Evolutionary conservation across 2,888 invertebrate species (phyloP).

Genomic region (Liposcelis brunnea): DNA sequence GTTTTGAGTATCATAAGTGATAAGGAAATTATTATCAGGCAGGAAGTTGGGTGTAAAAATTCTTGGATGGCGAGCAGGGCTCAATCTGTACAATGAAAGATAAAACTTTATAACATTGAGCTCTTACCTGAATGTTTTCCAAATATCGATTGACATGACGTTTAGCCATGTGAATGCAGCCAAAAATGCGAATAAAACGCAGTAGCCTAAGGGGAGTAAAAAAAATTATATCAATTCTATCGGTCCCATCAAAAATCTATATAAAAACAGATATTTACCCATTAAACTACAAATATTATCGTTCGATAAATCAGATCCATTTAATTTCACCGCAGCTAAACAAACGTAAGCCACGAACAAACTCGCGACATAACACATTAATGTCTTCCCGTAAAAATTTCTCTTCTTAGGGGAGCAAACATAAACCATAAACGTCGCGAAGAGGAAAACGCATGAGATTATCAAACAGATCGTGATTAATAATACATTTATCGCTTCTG

Average conservation of each 20-base stretch:
- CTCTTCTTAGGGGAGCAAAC: conserved; percentile 42
- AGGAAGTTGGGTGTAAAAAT: too few species aligned
- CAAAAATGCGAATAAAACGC: conserved; percentile 47
- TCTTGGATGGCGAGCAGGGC: too few species aligned
- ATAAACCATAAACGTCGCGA: conserved; percentile 48
- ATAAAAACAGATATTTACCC: too few species aligned
- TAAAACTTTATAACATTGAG: too few species aligned
- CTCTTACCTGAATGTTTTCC: conserved; percentile 62
- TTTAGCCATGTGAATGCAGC: conserved; percentile 60
- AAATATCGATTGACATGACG: conserved; percentile 67
- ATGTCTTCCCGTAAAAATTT: conserved; percentile 55
- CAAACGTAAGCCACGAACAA: conserved; percentile 46
- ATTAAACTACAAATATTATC: too few species aligned
- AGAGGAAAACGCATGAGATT: conserved; percentile 46
- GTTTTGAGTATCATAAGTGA: too few species aligned
- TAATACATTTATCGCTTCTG: too few species aligned
- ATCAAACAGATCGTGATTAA: conserved; percentile 23
- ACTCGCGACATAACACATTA: conserved; percentile 50
- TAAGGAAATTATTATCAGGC: too few species aligned
- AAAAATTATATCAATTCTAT: too few species aligned
- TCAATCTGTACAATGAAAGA: too few species aligned
- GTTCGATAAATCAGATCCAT: too few species aligned
- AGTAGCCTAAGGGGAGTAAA: conserved; percentile 50
- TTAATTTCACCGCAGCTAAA: conserved; percentile 35
- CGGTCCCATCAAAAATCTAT: too few species aligned